Evolutionary conservation across 2,888 invertebrate species (phyloP).

Genomic region (Coenonympha arcania): DNA sequence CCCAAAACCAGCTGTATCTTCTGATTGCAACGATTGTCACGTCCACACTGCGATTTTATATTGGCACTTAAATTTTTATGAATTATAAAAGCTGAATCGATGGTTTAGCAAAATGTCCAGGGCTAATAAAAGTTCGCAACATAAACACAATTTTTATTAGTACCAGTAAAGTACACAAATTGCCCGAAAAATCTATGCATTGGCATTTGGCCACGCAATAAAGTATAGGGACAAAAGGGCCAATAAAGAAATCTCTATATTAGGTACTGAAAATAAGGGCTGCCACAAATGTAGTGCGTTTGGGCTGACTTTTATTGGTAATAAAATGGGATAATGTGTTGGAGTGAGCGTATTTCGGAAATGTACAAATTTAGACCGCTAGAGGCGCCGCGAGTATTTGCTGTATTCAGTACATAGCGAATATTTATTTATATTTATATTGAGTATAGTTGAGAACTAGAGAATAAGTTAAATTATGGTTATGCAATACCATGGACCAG

Average conservation of each 20-base stretch:
- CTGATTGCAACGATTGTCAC: constrained; percentile 29
- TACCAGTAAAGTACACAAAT: constrained; percentile 57
- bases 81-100: constrained; percentile 49
- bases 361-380: constrained; percentile 70
- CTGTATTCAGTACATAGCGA: constrained; percentile 56
- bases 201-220: constrained; percentile 46
- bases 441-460: no score
- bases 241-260: constrained; percentile 66
- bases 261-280: constrained; percentile 69
- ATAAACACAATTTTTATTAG: constrained; percentile 61
- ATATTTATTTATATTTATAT: neutral
- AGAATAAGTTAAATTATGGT: no score
- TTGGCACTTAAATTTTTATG: constrained; percentile 45
- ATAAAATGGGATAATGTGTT: constrained; percentile 72
- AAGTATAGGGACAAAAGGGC: constrained; percentile 57
- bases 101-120: constrained; percentile 57
- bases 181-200: constrained; percentile 64
- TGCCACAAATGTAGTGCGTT: constrained; percentile 69
- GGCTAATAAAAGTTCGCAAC: constrained; percentile 51
- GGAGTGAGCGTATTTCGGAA: constrained; percentile 70
- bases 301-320: constrained; percentile 70
- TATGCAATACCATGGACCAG: no score
- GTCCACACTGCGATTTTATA: constrained; percentile 31
- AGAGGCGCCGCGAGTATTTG: constrained; percentile 50
- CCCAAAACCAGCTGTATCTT: constrained; percentile 21